Evolutionary conservation across 2,888 invertebrate genomes (phyloP).

Genomic region (Thereva nobilitata): DNA sequence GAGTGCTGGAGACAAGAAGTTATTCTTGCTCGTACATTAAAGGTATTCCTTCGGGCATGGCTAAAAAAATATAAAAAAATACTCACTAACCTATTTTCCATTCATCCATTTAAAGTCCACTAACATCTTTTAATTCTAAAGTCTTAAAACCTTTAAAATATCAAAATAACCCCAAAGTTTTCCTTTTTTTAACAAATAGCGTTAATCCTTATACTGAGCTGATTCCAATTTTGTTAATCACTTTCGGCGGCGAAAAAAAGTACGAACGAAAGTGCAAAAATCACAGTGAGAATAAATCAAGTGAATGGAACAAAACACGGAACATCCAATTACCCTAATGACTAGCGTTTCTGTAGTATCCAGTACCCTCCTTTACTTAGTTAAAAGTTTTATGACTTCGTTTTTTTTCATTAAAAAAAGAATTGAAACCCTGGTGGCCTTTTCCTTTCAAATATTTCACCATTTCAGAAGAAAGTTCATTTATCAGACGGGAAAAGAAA

Average conservation of each 20-base stretch:
- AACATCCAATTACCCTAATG: conserved; percentile 42
- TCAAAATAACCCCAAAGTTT: too few species aligned
- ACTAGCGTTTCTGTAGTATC: conserved; percentile 35
- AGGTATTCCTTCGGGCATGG: too few species aligned
- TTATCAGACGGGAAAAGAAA: conserved; percentile 34
- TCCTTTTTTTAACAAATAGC: conserved; percentile 11
- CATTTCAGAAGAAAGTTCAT: conserved; percentile 21
- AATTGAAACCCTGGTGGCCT: neutral
- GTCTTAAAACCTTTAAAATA: too few species aligned
- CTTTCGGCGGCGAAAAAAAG: neutral
- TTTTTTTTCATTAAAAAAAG: neutral
- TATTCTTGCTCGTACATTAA: too few species aligned
- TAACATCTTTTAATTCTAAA: too few species aligned
- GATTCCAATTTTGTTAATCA: conserved; percentile 33
- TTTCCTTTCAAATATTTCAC: too few species aligned
- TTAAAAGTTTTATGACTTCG: conserved; percentile 16
- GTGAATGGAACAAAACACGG: conserved; percentile 38
- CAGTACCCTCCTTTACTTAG: neutral
- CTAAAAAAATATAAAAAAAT: too few species aligned
- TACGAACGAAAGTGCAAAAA: conserved; percentile 25
- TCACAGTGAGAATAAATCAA: conserved; percentile 40
- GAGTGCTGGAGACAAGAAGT: too few species aligned
- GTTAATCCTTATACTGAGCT: conserved; percentile 22
- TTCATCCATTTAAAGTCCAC: too few species aligned
- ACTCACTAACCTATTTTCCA: too few species aligned